Evolutionary conservation across 1,140 invertebrate species (phyloP), one percentile per base, ranked within the genome.

Genomic region (Atta texana): DNA sequence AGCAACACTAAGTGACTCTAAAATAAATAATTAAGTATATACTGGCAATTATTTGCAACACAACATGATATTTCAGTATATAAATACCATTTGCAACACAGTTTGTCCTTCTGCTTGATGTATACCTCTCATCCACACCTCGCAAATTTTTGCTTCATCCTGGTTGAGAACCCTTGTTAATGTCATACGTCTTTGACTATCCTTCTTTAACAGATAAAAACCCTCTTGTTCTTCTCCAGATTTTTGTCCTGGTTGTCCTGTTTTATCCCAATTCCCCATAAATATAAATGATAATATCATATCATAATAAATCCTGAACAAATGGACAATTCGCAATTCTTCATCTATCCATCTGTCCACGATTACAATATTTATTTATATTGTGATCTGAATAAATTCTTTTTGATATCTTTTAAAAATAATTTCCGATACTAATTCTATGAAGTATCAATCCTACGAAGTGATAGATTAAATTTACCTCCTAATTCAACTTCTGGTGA

Each of bases 201-300:
- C 99, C 94, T 99, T 99, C 94, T 99, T 99, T 8, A 99, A 95
- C 71, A 99, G 95, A 95, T 99, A 99, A 94, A 99, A 99, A 0
- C 98, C 98, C 93, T 98, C 98, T 66, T 97, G 97, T 94, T 99
- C 98, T 61, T 96, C 96, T n/a, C 96, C 96, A 68, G 95, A 94
- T 91, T 96, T 96, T 34, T 93, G 92, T 16, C 92, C 93, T 12
- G 93, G 82, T 91, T 94, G 94, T 7, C 94, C 94, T 94, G 49
- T 39, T 61, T 55, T 24, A 24, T 18, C 2, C 39, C 34, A 49
- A 61, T 63, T 34, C 14, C 1, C 10, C 14, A 12, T 61, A 61
- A 75, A 61, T 84, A 75, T 51, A 61, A 51, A 75, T 75, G 16
- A 75, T 24, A 24, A 75, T 34, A 72, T 59, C 31, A 74, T 82